Evolutionary conservation across 2,113 vertebrate genomes (phyloP), one percentile per base, ranked within the genome.

Genomic region (Lipophrys pholis): DNA sequence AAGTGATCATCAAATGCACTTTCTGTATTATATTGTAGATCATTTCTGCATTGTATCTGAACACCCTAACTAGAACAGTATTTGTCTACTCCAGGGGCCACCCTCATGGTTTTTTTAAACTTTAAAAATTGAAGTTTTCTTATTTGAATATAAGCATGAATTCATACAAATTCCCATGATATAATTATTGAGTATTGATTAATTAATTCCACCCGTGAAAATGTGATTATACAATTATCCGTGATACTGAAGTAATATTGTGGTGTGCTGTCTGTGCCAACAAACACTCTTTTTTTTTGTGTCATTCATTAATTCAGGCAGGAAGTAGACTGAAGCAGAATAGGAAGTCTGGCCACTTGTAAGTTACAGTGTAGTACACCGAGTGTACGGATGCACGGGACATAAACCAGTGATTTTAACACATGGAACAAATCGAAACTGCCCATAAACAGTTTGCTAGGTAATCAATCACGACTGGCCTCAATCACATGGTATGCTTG

Each of bases 401-500:
- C 38, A 21, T 67, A 53, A 78, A 78, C 76, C 39, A 52, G 76
- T 83, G 76, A 79, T 65, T 81, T 66, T 80, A 68, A 65, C 73
- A 73, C 71, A 85, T 41, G 57, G 81, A 57, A 73, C 79, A 77
- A 86, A 89, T 86, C 78, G 84, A 91, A 85, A 66, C 54, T 60
- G 82, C 64, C 77, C 85, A 82, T 73, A 65, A 71, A 76, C 68
- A 85, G 60, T 64, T 77, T 84, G 60, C 49, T 58, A 39, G 51
- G 12, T 59, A 78, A 87, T 92, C 89, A 82, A 91, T 90, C 75
- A 35, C 42, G 9, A n/a, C 56, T 15, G 58, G 35, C 81, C 86
- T 86, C 79, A 56, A 43, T 82, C 69, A 64, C 82, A 78, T 54
- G 73, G 48, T 72, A 55, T 63, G 65, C 11, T 55, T 69, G 54